Conservation (phyloP, 2,888 invertebrate species). For the Doris montereyensis region DNA sequence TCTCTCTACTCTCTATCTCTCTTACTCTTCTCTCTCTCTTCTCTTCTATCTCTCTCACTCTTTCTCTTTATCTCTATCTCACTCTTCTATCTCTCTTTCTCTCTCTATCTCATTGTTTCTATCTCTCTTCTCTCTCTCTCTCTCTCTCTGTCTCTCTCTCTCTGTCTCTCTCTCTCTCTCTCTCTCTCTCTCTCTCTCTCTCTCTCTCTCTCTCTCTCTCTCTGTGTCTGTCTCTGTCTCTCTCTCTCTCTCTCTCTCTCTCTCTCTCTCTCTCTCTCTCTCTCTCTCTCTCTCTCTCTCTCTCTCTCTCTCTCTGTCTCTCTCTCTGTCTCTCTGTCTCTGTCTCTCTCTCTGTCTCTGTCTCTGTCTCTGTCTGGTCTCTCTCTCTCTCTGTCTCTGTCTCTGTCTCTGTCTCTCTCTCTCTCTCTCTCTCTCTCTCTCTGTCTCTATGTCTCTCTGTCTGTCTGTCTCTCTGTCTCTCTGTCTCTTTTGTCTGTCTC, state of each 20-base stretch:
- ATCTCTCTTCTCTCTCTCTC: background rate
- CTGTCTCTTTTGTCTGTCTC: too few relatives aligned
- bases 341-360: slow-evolving; percentile 22
- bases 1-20: too few relatives aligned
- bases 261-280: background rate
- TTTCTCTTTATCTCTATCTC: background rate
- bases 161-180: background rate
- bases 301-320: too few relatives aligned
- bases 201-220: background rate
- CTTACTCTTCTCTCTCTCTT: background rate
- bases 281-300: background rate
- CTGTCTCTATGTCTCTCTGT: too few relatives aligned
- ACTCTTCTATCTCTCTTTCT: background rate
- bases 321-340: slow-evolving; percentile 25
- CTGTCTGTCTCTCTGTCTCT: too few relatives aligned
- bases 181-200: background rate
- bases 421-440: background rate
- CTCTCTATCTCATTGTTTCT: background rate
- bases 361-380: too few relatives aligned
- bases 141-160: too few relatives aligned
- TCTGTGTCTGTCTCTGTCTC: background rate
- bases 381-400: slow-evolving; percentile 28
- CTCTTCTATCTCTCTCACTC: background rate
- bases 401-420: background rate
- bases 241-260: background rate